Conservation (phyloP, 2,113 vertebrate genomes). For the Oryzias melastigma region DNA sequence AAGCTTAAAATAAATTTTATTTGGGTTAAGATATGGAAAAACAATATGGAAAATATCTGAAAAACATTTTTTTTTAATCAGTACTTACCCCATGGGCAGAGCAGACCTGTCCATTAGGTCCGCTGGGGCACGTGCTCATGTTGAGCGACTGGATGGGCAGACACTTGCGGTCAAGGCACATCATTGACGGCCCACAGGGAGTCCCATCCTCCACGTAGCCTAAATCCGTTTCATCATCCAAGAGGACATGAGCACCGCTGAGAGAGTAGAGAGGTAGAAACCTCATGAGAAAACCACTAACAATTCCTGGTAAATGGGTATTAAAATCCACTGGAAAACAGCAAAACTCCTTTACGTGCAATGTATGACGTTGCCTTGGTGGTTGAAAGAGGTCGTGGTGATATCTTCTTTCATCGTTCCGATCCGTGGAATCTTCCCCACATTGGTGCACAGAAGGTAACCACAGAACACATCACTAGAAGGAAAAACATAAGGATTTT, state of each 20-base stretch:
- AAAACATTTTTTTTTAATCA: too few species aligned
- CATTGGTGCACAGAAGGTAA: constrained; percentile 92
- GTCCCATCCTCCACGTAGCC: constrained; percentile 98
- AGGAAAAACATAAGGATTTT: background rate
- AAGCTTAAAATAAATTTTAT: too few species aligned
- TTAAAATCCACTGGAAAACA: background rate
- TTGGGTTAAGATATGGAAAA: too few species aligned
- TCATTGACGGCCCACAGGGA: constrained; percentile 97
- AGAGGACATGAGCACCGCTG: constrained; percentile 92
- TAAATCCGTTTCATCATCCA: constrained; percentile 96
- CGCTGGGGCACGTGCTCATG: constrained; percentile 91
- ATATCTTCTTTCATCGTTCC: constrained; percentile 93
- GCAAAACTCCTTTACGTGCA: constrained; percentile 83
- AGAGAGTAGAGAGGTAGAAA: background rate
- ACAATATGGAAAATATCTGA: too few species aligned
- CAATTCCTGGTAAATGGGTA: background rate
- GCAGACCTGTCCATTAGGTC: constrained; percentile 91
- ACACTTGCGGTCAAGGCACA: constrained; percentile 98
- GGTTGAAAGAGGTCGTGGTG: constrained; percentile 91
- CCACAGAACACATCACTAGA: constrained; percentile 96
- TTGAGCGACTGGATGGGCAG: constrained; percentile 95
- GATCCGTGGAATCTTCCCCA: constrained; percentile 87
- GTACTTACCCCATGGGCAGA: constrained; percentile 95
- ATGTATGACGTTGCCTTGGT: constrained; percentile 92
- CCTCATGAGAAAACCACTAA: background rate